Evolutionary conservation across 2,888 invertebrate genomes (phyloP).

Genomic region (Synanthedon myopaeformis): DNA sequence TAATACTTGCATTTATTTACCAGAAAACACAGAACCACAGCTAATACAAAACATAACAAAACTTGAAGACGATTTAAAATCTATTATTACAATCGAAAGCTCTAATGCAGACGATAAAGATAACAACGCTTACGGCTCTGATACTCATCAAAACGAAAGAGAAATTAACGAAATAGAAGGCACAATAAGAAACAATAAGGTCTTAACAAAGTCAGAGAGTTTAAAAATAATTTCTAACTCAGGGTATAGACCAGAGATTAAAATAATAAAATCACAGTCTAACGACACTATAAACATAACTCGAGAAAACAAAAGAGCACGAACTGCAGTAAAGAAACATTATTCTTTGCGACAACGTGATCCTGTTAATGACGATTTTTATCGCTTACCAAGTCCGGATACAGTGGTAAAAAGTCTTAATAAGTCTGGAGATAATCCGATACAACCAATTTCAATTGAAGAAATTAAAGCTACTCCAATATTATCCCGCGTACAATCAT

Average conservation of each 20-base stretch:
- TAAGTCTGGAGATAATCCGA: constrained; percentile 19
- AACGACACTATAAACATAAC: constrained; percentile 47
- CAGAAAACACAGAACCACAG: constrained; percentile 43
- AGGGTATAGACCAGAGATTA: constrained; percentile 35
- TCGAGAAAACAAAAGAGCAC: constrained; percentile 30
- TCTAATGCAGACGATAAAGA: constrained; percentile 54
- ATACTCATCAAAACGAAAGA: constrained; percentile 62
- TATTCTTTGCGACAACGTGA: constrained; percentile 63
- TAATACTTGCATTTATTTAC: constrained; percentile 28
- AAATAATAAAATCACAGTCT: constrained; percentile 44
- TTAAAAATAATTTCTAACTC: constrained; percentile 34
- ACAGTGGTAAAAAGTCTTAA: constrained; percentile 31
- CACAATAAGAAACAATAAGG: constrained; percentile 59
- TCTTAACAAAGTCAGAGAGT: constrained; percentile 58
- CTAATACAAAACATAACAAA: constrained; percentile 47
- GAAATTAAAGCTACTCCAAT: constrained; percentile 42
- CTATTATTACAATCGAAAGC: constrained; percentile 57
- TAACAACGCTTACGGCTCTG: constrained; percentile 33
- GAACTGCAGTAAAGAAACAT: constrained; percentile 51
- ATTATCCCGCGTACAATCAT: constrained; percentile 55
- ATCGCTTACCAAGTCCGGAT: constrained; percentile 51
- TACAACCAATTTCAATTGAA: constrained; percentile 19
- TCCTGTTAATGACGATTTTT: constrained; percentile 43
- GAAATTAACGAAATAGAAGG: constrained; percentile 66
- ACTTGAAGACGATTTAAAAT: constrained; percentile 61